Conservation (phyloP, 2,888 invertebrate genomes). For the Zootermopsis nevadensis region DNA sequence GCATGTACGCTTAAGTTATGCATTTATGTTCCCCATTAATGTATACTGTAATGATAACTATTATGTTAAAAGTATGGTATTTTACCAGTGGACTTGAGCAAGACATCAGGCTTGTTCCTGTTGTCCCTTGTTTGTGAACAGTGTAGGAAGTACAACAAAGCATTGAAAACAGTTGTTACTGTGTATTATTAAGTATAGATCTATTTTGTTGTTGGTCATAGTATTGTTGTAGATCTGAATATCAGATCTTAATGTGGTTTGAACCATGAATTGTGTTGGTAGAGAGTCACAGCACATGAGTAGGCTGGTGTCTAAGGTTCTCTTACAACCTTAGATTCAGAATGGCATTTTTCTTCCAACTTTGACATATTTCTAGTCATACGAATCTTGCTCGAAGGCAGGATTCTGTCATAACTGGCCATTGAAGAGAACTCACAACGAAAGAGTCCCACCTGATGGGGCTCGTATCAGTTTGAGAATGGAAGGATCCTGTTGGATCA, state of each 20-base stretch:
- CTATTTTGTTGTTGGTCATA: conserved; percentile 52
- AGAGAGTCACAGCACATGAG: conserved; percentile 6
- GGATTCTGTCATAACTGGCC: conserved; percentile 9
- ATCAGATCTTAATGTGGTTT: conserved; percentile 38
- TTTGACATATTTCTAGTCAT: conserved; percentile 36
- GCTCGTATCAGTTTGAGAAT: conserved; percentile 34
- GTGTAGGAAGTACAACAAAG: conserved; percentile 45
- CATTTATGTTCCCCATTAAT: conserved; percentile 59
- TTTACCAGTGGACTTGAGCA: conserved; percentile 50
- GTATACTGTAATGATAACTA: conserved; percentile 64
- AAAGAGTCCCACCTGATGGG: conserved; percentile 29
- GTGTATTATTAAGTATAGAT: conserved; percentile 50
- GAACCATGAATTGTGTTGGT: background rate
- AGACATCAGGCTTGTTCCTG: conserved; percentile 25
- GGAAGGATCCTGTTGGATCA: conserved; percentile 7
- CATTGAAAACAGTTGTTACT: conserved; percentile 40
- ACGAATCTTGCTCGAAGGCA: conserved; percentile 23
- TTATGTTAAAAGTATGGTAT: conserved; percentile 54
- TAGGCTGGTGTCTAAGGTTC: conserved; percentile 11
- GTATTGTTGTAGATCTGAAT: conserved; percentile 43
- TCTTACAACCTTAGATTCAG: background rate
- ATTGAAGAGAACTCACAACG: conserved; percentile 34
- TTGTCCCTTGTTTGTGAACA: conserved; percentile 43
- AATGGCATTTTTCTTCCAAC: conserved; percentile 17
- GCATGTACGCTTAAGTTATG: conserved; percentile 55